Base-by-base conservation (phyloP, 2,888 invertebrate species). In the Apomyelois bistriatella region DNA sequence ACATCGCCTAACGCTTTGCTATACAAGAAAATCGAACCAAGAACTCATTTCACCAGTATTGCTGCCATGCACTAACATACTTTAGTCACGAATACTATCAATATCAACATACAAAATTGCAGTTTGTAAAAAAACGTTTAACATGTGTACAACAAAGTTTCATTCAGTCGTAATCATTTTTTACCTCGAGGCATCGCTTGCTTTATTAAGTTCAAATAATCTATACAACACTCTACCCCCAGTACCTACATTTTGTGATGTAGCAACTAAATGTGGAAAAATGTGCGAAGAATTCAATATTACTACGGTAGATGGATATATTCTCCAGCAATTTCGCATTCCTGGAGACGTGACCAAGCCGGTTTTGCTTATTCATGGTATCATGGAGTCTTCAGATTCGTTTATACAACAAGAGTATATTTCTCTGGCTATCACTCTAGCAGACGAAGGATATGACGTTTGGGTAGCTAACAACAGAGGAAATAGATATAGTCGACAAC, bases 241-340 rank as follows among this genome's bases (percentile, higher is more conserved):
- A 3, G 47, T 35, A 1, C 43, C 56, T 0, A 53, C 53, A 22
- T 58, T 56, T 51, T 46, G 1, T 6, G 53, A 42, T 15, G 28
- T 58, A 5, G 58, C 56, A 0, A 37, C 12, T 0, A 53, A 54
- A 32, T 53, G 53, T 41, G 58, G 58, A 15, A 13, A 48, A 3
- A 1, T 37, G 6, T 50, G 52, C 16, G 53, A 56, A 30, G 55
- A 47, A 15, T 53, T 54, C n/a, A 42, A 56, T 1, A 47, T 58
- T n/a, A 17, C 42, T 6, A 58, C 58, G 0, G 38, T 55, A 46
- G 59, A 58, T 42, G 58, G 55, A 5, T 56, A 58, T 17, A 56
- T 58, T 92, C 38, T 56, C 22, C 52, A 37, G 13, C 10, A 55
- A 3, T 58, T 53, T 13, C 54, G 52, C 32, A 41, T 58, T 7